Conservation (phyloP, 1,140 invertebrate species). For the Acromyrmex heyeri region DNA sequence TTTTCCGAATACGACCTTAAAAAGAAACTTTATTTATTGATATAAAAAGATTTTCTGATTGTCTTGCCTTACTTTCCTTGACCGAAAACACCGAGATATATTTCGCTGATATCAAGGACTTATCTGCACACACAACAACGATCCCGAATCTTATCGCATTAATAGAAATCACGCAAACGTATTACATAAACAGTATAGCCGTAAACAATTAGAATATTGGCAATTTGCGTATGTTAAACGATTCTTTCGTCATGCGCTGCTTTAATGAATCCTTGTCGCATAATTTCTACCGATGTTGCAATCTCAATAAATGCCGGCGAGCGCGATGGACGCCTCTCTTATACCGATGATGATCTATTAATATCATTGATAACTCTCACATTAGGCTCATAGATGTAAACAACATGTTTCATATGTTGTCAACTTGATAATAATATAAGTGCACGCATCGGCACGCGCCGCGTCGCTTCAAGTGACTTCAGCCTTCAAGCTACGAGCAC, state of each 20-base stretch:
- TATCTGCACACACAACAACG: neutral
- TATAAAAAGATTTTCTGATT: neutral
- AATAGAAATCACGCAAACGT: neutral
- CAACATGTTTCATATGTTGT: slow-evolving; percentile 55
- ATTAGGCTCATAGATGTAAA: slow-evolving; percentile 62
- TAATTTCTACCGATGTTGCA: slow-evolving; percentile 64
- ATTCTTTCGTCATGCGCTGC: slow-evolving; percentile 9
- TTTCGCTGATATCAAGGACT: neutral
- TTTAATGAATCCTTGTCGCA: slow-evolving; percentile 62
- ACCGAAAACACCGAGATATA: neutral
- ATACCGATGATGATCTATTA: slow-evolving; percentile 56
- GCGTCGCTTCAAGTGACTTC: neutral
- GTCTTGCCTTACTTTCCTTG: neutral
- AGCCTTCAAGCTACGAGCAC: slow-evolving; percentile 6
- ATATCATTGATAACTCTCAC: slow-evolving; percentile 55
- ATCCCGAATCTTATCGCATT: neutral
- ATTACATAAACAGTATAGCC: slow-evolving; percentile 12
- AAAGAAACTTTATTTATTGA: neutral
- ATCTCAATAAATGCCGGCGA: slow-evolving; percentile 46
- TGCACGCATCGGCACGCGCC: slow-evolving; percentile 31
- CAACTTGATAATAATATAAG: slow-evolving; percentile 69
- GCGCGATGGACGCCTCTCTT: slow-evolving; percentile 13
- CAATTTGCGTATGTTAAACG: slow-evolving; percentile 26
- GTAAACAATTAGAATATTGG: slow-evolving; percentile 12
- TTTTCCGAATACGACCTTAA: neutral